These are phyloP conservation scores for Sarcophaga caerulescens DNA, from an alignment of 2,888 invertebrate species.

Conservation along the genomic window DNA sequence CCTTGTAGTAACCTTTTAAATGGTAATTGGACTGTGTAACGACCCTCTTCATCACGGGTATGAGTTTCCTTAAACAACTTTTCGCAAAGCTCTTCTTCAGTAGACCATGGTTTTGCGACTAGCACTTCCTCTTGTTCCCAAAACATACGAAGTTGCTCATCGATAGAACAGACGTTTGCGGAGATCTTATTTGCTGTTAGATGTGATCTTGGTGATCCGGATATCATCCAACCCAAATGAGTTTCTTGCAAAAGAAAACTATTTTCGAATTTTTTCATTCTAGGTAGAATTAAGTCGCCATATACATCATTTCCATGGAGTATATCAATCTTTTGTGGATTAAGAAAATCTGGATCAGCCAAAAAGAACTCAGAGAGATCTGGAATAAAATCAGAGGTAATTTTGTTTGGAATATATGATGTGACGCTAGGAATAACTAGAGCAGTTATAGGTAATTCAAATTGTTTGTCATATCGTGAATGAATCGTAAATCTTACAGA, in stretches of 20 bases:
- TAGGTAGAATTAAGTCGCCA: conserved; percentile 29
- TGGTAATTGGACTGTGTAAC: conserved; percentile 38
- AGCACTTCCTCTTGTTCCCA: conserved; percentile 41
- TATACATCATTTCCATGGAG: conserved; percentile 26
- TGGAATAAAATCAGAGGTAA: conserved; percentile 4
- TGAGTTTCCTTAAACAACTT: conserved; percentile 26
- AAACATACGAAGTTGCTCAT: conserved; percentile 33
- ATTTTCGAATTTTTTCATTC: conserved; percentile 38
- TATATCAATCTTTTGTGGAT: conserved; percentile 29
- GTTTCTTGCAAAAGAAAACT: conserved; percentile 46
- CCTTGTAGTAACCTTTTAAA: conserved; percentile 36
- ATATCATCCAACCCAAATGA: conserved; percentile 47
- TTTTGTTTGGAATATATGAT: not conserved
- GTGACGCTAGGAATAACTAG: conserved; percentile 23
- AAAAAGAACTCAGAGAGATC: conserved; percentile 7
- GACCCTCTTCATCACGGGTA: conserved; percentile 7
- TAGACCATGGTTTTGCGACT: not conserved
- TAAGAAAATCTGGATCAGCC: conserved; percentile 31
- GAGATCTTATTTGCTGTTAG: not conserved
- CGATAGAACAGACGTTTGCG: conserved; percentile 24
- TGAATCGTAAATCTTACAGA: conserved; percentile 1
- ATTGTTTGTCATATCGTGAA: not conserved
- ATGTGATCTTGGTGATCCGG: not conserved
- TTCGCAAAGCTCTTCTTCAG: conserved; percentile 31
- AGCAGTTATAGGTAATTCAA: conserved; percentile 14